Base-by-base conservation (phyloP, 2,888 invertebrate species). In the Noctua comes region DNA sequence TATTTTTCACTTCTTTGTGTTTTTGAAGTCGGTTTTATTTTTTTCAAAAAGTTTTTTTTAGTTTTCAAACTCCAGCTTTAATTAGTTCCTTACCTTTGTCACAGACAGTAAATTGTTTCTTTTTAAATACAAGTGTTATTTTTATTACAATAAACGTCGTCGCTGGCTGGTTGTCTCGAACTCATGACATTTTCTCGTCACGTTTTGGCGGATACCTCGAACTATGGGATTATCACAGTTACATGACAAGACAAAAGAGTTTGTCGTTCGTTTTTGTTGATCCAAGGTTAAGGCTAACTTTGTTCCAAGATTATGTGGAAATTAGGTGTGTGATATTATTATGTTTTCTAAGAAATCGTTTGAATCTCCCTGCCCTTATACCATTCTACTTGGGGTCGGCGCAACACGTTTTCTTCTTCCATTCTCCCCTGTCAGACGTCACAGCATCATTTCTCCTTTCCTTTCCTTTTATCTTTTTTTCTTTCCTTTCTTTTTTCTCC, bases 231-330 rank as follows among this genome's bases (percentile, higher is more conserved):
- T 77, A 82, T 68, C 73, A 62, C 36, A 18, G 54, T 62, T 48
- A 62, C 66, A 72, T 76, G 80, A 79, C 73, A 31, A 59, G 40
- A 81, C 59, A 66, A 54, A 59, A 82, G 36, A 48, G n/a, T 82
- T 68, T 43, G 59, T 68, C 43, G 24, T 57, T 82, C 2, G 36
- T 77, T 74, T 46, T 74, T 72, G 71, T 66, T 64, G 36, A 31
- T 64, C 51, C 46, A 81, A 77, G 82, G 68, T 27, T 43, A 48
- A 10, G 46, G 21, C 24, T 43, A 51, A 51, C 0, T 76, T 64
- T 65, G 16, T 68, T 62, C 13, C 24, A 27, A n/a, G 16, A 72
- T 51, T 27, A 36, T 36, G 46, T 70, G 54, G 13, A 46, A 46
- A 16, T 46, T 13, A 46, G 16, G 46, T 46, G 3, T 43, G n/a